Conservation (phyloP, 2,888 invertebrate genomes). For the Macaria notata region DNA sequence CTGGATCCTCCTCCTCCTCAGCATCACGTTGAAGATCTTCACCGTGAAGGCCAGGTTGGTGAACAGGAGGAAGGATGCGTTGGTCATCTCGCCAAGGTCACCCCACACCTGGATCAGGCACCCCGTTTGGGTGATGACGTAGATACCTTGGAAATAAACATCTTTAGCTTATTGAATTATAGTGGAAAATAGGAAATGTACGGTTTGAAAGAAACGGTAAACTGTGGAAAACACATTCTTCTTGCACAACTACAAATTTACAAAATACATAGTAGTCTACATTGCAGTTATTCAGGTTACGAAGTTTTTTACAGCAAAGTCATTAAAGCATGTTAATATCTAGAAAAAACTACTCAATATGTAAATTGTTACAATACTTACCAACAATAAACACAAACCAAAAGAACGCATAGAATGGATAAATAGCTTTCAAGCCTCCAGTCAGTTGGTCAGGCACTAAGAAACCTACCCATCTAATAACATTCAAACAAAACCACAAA, state of each 20-base stretch:
- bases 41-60: slow-evolving; percentile 69
- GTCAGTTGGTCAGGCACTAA: slow-evolving; percentile 22
- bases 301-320: no score
- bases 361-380: slow-evolving; percentile 21
- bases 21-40: slow-evolving; percentile 62
- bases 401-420: slow-evolving; percentile 30
- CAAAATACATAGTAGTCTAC: no score
- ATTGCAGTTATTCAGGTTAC: no score
- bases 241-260: no score
- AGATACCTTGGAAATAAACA: slow-evolving; percentile 51
- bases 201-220: no score
- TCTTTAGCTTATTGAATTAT: no score
- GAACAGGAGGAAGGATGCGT: slow-evolving; percentile 67
- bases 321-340: no score
- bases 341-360: no score
- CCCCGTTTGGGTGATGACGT: slow-evolving; percentile 69
- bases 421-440: slow-evolving; percentile 11
- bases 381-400: slow-evolving; percentile 39
- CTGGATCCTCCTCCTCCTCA: slow-evolving; percentile 47
- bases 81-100: slow-evolving; percentile 69
- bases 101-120: slow-evolving; percentile 75
- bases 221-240: no score
- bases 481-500: slow-evolving; percentile 32
- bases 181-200: no score
- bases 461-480: slow-evolving; percentile 37